These are phyloP conservation scores for Onychomys arenicola DNA, from an alignment of 2,797 vertebrate species.

Conservation along the genomic window DNA sequence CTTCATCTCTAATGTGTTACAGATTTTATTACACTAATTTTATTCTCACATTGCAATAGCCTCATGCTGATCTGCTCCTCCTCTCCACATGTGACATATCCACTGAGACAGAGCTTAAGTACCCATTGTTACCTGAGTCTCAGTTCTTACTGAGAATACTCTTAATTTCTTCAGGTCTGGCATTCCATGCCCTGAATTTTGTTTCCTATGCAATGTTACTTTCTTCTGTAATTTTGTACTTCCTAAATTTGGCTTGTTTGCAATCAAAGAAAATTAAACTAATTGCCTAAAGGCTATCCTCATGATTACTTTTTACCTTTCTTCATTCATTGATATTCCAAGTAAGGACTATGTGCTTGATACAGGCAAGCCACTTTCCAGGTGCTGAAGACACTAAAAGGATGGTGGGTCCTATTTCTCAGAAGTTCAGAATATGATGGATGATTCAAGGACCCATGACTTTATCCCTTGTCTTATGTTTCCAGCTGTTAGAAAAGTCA, in stretches of 20 bases:
- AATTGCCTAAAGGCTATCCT: neutral
- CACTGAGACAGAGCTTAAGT: neutral
- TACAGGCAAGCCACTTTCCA: neutral
- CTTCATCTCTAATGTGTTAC: neutral
- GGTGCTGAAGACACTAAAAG: neutral
- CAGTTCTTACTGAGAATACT: neutral
- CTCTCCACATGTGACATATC: neutral
- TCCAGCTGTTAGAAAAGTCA: neutral
- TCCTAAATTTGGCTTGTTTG: neutral
- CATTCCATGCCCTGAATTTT: neutral
- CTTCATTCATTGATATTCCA: neutral
- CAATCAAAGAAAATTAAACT: neutral
- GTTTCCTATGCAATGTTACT: neutral
- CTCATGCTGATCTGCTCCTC: neutral
- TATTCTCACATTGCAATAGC: neutral
- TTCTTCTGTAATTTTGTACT: neutral
- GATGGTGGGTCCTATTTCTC: neutral
- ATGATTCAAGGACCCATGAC: neutral
- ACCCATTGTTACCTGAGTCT: neutral
- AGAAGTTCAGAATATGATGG: neutral
- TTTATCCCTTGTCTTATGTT: neutral
- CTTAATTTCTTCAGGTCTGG: neutral
- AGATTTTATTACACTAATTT: neutral
- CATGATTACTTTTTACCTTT: neutral
- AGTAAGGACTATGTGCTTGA: neutral